A percentile compares a stretch with the other conserved stretches of the same genome.
Evolutionary conservation across 2,888 invertebrate genomes (phyloP).

Genomic region (Invenusta paracnida): DNA sequence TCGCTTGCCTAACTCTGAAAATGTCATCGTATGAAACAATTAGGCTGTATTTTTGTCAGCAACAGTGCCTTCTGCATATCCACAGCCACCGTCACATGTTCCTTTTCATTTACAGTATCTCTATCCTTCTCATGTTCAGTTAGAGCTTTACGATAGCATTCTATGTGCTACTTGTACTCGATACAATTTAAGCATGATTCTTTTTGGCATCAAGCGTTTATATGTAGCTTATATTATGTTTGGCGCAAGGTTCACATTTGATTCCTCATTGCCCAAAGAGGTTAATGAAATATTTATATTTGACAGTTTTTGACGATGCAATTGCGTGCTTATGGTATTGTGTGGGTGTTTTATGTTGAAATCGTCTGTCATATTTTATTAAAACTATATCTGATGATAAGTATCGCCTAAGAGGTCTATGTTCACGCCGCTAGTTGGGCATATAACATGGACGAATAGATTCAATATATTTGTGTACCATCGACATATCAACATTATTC

Average conservation of each 20-base stretch:
- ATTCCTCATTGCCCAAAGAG: conserved; percentile 11
- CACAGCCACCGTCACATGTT: conserved; percentile 17
- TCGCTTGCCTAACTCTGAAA: neutral
- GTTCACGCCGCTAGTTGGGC: too few relatives aligned
- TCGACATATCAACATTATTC: neutral
- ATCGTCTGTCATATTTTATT: too few relatives aligned
- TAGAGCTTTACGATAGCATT: neutral
- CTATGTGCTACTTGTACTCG: neutral
- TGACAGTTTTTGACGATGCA: neutral
- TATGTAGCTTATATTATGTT: neutral
- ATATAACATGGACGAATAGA: too few relatives aligned
- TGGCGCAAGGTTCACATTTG: conserved; percentile 1
- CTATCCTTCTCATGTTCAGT: conserved; percentile 5
- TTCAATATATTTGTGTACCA: neutral
- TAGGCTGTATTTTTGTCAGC: neutral
- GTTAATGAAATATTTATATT: conserved; percentile 11
- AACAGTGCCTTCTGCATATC: neutral
- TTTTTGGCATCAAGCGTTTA: neutral
- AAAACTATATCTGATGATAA: too few relatives aligned
- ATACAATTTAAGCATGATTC: neutral
- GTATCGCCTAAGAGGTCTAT: too few relatives aligned
- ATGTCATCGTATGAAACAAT: too few relatives aligned
- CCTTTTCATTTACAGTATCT: conserved; percentile 14
- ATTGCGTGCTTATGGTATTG: too few relatives aligned
- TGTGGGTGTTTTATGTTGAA: too few relatives aligned